A percentile compares a stretch with the other conserved stretches of the same genome.
Evolutionary conservation across 2,113 vertebrate genomes (phyloP).

Genomic region (Passer domesticus): DNA sequence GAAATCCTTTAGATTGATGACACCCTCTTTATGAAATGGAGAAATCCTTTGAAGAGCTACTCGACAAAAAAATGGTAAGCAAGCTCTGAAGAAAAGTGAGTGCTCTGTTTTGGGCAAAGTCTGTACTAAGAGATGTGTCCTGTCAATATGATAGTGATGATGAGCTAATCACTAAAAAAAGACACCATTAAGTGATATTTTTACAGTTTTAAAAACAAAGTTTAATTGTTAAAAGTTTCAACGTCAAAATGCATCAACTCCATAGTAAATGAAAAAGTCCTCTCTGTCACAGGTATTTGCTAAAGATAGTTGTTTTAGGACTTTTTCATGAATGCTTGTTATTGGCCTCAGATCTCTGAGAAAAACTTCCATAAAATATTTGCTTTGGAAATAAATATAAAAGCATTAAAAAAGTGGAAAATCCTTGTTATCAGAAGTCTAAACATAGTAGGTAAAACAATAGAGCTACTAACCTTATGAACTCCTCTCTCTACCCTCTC

Average conservation of each 20-base stretch:
- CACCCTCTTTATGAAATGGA: neutral
- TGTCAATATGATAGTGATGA: neutral
- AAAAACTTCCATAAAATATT: slow-evolving; percentile 60
- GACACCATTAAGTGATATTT: neutral
- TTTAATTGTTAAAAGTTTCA: slow-evolving; percentile 52
- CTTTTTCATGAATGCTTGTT: neutral
- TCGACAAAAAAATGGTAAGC: neutral
- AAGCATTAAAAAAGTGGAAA: slow-evolving; percentile 62
- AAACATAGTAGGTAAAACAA: neutral
- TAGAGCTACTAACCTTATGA: neutral
- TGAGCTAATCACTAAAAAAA: neutral
- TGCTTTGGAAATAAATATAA: slow-evolving; percentile 82
- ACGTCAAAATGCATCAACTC: slow-evolving; percentile 11
- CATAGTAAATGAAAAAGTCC: neutral
- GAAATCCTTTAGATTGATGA: neutral
- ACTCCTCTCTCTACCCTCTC: neutral
- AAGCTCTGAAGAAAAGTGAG: neutral
- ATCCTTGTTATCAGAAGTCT: neutral
- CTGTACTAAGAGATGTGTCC: neutral
- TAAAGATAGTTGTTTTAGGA: neutral
- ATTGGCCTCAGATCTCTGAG: slow-evolving; percentile 26
- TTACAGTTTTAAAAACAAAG: neutral
- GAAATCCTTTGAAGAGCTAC: neutral
- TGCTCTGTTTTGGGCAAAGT: neutral
- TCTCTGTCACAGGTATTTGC: neutral